phyloP scores from a whole-genome alignment of 2,888 invertebrate species.

The Polydrusus tereticollis region DNA sequence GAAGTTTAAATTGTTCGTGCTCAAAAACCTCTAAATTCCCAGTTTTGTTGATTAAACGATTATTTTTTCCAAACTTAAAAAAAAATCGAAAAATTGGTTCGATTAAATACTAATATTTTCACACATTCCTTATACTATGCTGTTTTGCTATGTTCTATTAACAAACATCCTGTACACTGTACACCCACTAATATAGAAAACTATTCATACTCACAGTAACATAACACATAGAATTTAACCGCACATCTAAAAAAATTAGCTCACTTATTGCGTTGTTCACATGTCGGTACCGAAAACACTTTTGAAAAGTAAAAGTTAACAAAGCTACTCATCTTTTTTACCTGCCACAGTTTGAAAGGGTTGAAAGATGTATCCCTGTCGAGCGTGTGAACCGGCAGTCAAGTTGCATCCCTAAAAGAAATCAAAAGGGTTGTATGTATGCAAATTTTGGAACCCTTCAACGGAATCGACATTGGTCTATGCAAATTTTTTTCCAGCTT shows the following conservation, averaged over 20 bases:
- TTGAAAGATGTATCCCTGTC: conserved; percentile 36
- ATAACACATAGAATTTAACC: too few species aligned
- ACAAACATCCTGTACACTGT: too few species aligned
- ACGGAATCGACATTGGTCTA: conserved; percentile 38
- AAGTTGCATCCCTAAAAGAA: conserved; percentile 44
- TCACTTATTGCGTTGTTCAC: not conserved
- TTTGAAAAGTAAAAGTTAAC: conserved; percentile 42
- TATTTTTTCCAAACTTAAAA: too few species aligned
- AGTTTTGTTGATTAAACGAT: too few species aligned
- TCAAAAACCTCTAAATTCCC: too few species aligned
- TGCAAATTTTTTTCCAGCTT: conserved; percentile 42
- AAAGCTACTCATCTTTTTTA: conserved; percentile 47
- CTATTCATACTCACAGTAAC: too few species aligned
- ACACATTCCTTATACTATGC: too few species aligned
- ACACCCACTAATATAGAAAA: too few species aligned
- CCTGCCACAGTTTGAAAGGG: conserved; percentile 34
- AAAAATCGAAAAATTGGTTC: too few species aligned
- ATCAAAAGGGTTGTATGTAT: conserved; percentile 41
- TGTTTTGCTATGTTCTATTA: too few species aligned
- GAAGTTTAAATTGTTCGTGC: too few species aligned
- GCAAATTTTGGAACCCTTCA: conserved; percentile 47
- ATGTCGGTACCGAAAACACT: conserved; percentile 22
- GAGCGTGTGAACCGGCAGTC: conserved; percentile 49
- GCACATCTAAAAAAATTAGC: conserved; percentile 3
- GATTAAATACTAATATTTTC: too few species aligned